Conservation (phyloP, 2,113 vertebrate species). For the Suncus etruscus region DNA sequence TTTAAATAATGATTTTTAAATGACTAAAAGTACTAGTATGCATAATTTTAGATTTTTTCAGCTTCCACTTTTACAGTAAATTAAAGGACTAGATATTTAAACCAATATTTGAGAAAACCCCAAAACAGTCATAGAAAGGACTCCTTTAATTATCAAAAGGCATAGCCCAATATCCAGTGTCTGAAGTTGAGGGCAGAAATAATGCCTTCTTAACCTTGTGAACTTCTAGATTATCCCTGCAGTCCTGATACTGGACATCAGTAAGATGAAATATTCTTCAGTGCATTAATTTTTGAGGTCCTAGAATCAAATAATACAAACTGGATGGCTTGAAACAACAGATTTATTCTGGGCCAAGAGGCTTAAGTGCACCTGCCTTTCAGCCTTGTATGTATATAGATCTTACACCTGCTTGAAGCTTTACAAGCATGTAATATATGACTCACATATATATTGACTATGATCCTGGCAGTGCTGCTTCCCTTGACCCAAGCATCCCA, state of each 20-base stretch:
- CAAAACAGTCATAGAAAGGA: slow-evolving; percentile 38
- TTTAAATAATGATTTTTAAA: background rate
- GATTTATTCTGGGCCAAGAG: too few species aligned
- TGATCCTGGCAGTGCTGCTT: too few species aligned
- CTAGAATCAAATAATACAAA: background rate
- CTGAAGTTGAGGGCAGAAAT: background rate
- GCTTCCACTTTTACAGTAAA: slow-evolving; percentile 25
- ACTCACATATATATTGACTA: too few species aligned
- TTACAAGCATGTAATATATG: too few species aligned
- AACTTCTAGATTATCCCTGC: background rate
- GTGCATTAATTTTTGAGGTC: background rate
- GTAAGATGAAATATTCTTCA: background rate
- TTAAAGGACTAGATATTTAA: slow-evolving; percentile 12
- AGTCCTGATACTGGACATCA: slow-evolving; percentile 23
- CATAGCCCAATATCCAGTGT: background rate
- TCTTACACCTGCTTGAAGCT: too few species aligned
- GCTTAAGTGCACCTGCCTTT: too few species aligned
- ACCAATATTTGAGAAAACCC: slow-evolving; percentile 33
- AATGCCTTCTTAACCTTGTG: slow-evolving; percentile 32
- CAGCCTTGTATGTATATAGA: too few species aligned
- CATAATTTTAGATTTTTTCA: slow-evolving; percentile 41
- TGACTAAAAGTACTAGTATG: slow-evolving; percentile 7
- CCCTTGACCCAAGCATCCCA: too few species aligned
- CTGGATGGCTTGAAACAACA: background rate
- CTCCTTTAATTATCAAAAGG: slow-evolving; percentile 50